A percentile compares a stretch with the other conserved stretches of the same genome.
Conservation (phyloP, 2,888 invertebrate species). For the Masnerella sp. region DNA sequence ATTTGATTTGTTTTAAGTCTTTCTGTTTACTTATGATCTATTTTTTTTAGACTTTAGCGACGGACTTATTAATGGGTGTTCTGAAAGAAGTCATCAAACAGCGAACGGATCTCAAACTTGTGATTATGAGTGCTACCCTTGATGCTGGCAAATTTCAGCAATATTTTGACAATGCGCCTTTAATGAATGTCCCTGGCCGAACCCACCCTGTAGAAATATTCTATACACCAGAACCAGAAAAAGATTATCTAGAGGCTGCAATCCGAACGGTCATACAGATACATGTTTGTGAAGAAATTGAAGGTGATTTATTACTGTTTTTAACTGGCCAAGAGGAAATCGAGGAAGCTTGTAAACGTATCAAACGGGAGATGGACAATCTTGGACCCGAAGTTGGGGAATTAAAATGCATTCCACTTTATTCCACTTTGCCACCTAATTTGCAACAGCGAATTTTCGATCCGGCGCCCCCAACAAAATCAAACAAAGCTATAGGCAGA, state of each 20-base stretch:
- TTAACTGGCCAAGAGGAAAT: constrained; percentile 96
- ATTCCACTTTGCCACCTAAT: constrained; percentile 98
- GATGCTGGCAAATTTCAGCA: constrained; percentile 99
- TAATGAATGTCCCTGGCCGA: constrained; percentile 98
- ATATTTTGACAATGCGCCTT: constrained; percentile 98
- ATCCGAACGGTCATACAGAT: constrained; percentile 98
- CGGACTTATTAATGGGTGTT: constrained; percentile 99
- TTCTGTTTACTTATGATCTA: neutral
- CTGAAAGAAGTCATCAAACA: constrained; percentile 97
- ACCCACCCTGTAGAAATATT: constrained; percentile 98
- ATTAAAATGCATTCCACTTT: constrained; percentile 98
- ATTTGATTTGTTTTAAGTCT: too few relatives aligned
- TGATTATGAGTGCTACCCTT: constrained; percentile 99
- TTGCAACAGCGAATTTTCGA: constrained; percentile 98
- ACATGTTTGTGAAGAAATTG: constrained; percentile 95
- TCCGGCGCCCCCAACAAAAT: constrained; percentile 93
- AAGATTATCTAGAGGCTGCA: constrained; percentile 98
- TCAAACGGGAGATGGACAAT: constrained; percentile 97
- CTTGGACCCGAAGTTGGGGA: constrained; percentile 98
- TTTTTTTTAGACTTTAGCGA: constrained; percentile 88
- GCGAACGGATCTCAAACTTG: constrained; percentile 94
- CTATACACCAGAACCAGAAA: constrained; percentile 98
- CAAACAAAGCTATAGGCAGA: constrained; percentile 92
- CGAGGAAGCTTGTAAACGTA: constrained; percentile 98
- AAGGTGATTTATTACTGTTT: constrained; percentile 95